Evolutionary conservation across 2,113 vertebrate species (phyloP).

Genomic region (Ifrita kowaldi): DNA sequence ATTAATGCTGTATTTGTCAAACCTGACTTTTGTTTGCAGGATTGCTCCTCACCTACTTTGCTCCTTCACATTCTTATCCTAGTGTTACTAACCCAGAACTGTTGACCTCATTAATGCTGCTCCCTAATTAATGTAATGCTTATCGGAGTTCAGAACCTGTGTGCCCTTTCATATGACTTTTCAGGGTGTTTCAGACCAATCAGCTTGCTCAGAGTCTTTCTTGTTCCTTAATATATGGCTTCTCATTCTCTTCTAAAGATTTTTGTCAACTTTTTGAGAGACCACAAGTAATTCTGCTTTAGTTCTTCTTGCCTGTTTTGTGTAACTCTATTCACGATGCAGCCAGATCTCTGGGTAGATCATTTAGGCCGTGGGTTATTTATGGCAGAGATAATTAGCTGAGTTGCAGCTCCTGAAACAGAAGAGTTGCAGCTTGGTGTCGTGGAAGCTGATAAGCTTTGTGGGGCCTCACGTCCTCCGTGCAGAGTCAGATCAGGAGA

Average conservation of each 20-base stretch:
- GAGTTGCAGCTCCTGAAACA: slow-evolving; percentile 3
- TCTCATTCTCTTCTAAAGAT: neutral
- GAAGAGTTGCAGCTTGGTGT: neutral
- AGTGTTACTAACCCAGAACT: neutral
- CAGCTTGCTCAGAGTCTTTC: neutral
- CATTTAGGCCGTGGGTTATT: neutral
- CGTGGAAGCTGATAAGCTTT: neutral
- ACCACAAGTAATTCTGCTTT: neutral
- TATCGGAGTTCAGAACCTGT: neutral
- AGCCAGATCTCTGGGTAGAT: neutral
- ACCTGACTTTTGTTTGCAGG: neutral
- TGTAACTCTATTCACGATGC: neutral
- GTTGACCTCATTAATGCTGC: neutral
- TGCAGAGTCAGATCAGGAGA: neutral
- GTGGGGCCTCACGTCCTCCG: accelerated
- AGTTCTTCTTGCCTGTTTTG: neutral
- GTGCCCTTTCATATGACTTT: neutral
- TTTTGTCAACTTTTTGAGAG: neutral
- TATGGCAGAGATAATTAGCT: neutral
- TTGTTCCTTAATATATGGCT: neutral
- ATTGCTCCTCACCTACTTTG: neutral
- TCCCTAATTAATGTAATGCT: neutral
- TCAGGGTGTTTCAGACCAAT: neutral
- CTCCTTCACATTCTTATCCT: neutral
- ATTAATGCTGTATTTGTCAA: neutral